These are phyloP conservation scores for Pectinophora gossypiella DNA, from an alignment of 1,140 invertebrate species.

Conservation along the genomic window DNA sequence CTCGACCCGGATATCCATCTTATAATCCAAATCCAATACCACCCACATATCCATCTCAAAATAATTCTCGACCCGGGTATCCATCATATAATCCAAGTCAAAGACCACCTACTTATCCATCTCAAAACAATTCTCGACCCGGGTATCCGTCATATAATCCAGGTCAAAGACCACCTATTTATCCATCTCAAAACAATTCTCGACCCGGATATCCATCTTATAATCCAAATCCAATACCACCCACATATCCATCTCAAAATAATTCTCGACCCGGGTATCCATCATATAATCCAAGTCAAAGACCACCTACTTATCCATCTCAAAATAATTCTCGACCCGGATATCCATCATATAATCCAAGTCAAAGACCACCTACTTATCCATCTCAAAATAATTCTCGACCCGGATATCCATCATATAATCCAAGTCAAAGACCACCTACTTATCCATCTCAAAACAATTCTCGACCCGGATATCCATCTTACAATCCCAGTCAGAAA, in stretches of 20 bases:
- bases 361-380: not conserved
- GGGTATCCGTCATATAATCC: constrained; percentile 5
- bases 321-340: not conserved
- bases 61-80: no score
- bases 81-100: not conserved
- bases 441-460: not conserved
- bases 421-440: not conserved
- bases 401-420: constrained; percentile 6
- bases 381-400: constrained; percentile 7
- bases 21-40: no score
- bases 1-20: not conserved
- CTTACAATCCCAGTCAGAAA: not conserved
- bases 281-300: not conserved
- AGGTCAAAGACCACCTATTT: not conserved
- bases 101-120: no score
- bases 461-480: not conserved
- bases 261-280: constrained; percentile 7
- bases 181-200: constrained; percentile 4
- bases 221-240: not conserved
- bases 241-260: constrained; percentile 10
- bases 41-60: no score
- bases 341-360: not conserved
- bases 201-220: not conserved
- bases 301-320: not conserved
- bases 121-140: constrained; percentile 5